Evolutionary conservation across 1,140 invertebrate species (phyloP).

Genomic region (Dufourea novaeangliae): DNA sequence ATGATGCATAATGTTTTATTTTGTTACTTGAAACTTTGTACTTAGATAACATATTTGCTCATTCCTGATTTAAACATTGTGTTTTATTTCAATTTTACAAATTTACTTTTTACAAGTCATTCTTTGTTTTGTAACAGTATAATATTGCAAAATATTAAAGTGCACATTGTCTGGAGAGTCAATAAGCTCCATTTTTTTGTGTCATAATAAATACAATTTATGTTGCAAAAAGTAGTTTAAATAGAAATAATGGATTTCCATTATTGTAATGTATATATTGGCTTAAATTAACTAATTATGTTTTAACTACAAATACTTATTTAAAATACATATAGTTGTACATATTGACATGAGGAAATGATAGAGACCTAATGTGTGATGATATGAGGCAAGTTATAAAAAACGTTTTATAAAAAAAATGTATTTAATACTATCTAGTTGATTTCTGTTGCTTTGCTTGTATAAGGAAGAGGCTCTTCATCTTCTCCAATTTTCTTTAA

Average conservation of each 20-base stretch:
- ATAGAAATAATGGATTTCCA: not conserved
- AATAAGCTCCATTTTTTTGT: not conserved
- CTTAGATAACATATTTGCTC: too few species aligned
- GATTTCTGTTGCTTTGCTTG: conserved; percentile 71
- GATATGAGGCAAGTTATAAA: conserved; percentile 26
- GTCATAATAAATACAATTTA: not conserved
- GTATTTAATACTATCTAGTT: conserved; percentile 61
- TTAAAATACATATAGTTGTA: conserved; percentile 12
- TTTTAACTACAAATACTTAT: not conserved
- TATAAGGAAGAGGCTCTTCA: conserved; percentile 59
- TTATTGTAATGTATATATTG: not conserved
- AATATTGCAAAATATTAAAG: conserved; percentile 24
- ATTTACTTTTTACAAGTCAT: not conserved
- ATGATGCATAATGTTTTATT: too few species aligned
- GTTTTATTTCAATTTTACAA: not conserved
- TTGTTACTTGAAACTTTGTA: too few species aligned
- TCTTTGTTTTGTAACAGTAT: not conserved
- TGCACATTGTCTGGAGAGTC: not conserved
- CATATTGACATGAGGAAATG: conserved; percentile 18
- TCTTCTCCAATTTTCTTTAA: conserved; percentile 73
- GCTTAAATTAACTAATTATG: not conserved
- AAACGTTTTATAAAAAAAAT: conserved; percentile 24
- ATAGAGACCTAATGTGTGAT: not conserved
- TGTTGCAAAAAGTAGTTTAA: not conserved
- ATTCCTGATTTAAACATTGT: not conserved